Evolutionary conservation across 1,140 invertebrate species (phyloP), one percentile per base, ranked within the genome.

Genomic region (Chironomus striatipennis): DNA sequence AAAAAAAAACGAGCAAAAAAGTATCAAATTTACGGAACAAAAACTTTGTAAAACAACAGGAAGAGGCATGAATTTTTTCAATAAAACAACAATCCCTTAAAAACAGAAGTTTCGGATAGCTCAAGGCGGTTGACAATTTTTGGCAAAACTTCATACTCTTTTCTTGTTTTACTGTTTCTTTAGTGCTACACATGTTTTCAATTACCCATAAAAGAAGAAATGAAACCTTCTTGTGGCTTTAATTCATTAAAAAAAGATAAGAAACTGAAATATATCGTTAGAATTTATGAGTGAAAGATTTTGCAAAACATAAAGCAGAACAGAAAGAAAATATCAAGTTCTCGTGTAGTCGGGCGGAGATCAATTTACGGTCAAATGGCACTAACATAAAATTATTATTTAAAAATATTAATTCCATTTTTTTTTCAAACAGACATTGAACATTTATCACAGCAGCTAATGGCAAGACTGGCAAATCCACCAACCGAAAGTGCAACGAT

Each of bases 391-490:
- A 47, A 47, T n/a, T n/a, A 47, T 15, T 47, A 10, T 15, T 4
- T 9, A 4, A 2, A 34, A 34, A 34, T 34, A 34, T 34, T 34
- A 34, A 34, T 34, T 34, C 5, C 24, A 2, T 4, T 57, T 74
- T 42, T 10, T 76, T 75, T 75, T 75, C 20, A 83, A 82, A 12
- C 78, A 85, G 84, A 85, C 81, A 83, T 85, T 73, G 84, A 85
- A 77, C 84, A 85, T 79, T 79, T 85, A 75, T 85, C 84, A 75
- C 83, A 83, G 7, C 83, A 83, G 75, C 78, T 85, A 73, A 85
- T 85, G 84, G 83, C 83, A 73, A 80, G 80, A 76, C 77, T 82
- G 76, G 80, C 83, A 74, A 80, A 82, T 67, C 81, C 82, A 78
- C 82, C 79, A 70, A 76, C 81, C 67, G 81, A 82, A 42, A 80